Percentiles rank a stretch among this genome's conserved stretches.
Evolutionary conservation across 2,888 invertebrate species (phyloP).

Genomic region (Hyppa rectilinea): DNA sequence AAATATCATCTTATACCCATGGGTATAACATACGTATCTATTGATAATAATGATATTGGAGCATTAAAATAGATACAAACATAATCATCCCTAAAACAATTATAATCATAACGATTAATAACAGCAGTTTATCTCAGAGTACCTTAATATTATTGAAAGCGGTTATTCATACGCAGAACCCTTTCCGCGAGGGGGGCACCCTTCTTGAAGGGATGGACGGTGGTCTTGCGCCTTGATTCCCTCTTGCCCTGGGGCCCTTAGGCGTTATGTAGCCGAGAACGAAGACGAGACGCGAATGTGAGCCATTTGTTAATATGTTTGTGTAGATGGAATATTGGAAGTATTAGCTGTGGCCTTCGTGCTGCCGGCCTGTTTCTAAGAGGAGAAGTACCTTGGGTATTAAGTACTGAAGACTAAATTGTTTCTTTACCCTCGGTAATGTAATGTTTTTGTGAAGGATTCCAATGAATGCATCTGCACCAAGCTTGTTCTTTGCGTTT

Average conservation of each 20-base stretch:
- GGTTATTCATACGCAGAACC: conserved; percentile 49
- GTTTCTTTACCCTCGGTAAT: not conserved
- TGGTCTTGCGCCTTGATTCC: conserved; percentile 36
- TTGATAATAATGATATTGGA: not conserved
- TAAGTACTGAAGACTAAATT: not conserved
- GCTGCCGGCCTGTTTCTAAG: not conserved
- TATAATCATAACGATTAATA: conserved; percentile 13
- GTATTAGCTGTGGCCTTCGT: not conserved
- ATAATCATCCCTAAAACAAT: conserved; percentile 13
- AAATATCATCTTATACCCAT: too few relatives aligned
- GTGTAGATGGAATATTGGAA: not conserved
- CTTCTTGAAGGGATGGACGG: conserved; percentile 29
- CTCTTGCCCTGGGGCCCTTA: conserved; percentile 31
- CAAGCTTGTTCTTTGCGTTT: too few relatives aligned
- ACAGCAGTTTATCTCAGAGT: not conserved
- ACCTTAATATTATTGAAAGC: conserved; percentile 51
- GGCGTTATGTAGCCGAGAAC: conserved; percentile 2
- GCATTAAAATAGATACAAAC: not conserved
- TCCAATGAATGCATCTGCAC: too few relatives aligned
- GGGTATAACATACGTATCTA: too few relatives aligned
- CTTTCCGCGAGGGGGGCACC: conserved; percentile 52
- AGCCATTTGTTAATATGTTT: conserved; percentile 21
- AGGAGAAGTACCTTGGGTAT: not conserved
- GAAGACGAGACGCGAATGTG: conserved; percentile 16
- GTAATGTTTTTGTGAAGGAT: too few relatives aligned